These are phyloP conservation scores for Baccha elongata DNA, from an alignment of 2,888 invertebrate species.

Conservation along the genomic window DNA sequence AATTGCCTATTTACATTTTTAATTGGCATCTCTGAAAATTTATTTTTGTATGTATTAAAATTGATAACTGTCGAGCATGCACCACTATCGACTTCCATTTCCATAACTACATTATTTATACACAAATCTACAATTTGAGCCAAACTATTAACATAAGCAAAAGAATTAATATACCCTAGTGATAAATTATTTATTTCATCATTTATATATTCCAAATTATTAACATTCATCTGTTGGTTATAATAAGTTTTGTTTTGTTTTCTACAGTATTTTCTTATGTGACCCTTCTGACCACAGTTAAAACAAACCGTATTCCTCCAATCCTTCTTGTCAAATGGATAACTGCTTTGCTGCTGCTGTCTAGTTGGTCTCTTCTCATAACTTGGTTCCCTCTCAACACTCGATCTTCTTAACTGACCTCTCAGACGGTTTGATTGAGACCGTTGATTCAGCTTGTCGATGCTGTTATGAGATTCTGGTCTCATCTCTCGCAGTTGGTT, in stretches of 20 bases:
- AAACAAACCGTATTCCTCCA: constrained; percentile 3
- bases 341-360: not conserved
- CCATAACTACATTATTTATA: constrained; percentile 30
- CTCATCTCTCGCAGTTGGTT: too few species aligned
- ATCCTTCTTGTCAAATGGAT: constrained; percentile 1
- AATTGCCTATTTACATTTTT: constrained; percentile 3
- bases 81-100: constrained; percentile 38
- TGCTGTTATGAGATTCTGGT: too few species aligned
- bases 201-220: too few species aligned
- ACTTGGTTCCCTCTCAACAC: too few species aligned
- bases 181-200: too few species aligned
- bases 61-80: constrained; percentile 43
- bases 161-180: too few species aligned
- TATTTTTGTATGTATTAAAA: constrained; percentile 19
- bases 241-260: not conserved
- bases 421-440: too few species aligned
- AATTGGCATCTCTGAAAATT: constrained; percentile 7
- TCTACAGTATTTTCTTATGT: not conserved
- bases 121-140: not conserved
- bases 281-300: constrained; percentile 14
- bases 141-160: too few species aligned
- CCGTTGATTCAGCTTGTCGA: too few species aligned
- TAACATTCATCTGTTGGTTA: too few species aligned
- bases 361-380: too few species aligned
- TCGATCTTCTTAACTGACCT: too few species aligned